Evolutionary conservation across 2,797 vertebrate species (phyloP), one percentile per base, ranked within the genome.

Genomic region (Notolepis coatsorum): DNA sequence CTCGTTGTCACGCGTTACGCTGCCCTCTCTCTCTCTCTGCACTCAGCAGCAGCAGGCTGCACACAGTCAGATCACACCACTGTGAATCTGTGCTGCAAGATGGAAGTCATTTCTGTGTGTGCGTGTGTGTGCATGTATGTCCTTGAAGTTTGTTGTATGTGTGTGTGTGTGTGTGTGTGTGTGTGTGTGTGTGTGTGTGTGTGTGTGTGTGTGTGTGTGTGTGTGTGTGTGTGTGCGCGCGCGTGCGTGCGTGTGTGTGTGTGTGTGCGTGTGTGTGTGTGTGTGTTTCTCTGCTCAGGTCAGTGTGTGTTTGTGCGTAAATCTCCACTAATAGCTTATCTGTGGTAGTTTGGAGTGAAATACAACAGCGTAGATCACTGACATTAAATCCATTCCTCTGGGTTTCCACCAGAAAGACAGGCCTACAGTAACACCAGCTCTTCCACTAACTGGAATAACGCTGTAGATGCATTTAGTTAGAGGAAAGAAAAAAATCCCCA

Each of bases 341-440:
- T 64, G 60, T 38, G 53, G n/a, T n/a, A 75, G 71, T 73, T 71
- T 66, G 61, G 65, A 65, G 52, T 84, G 71, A 91, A 88, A 87
- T 73, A 81, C 60, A 59, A 78, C 80, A 20, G 52, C 54, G 76
- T 77, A 85, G 81, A 85, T 71, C 31, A 50, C 66, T 81, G 81
- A 88, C 75, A 61, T 79, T 80, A 87, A 90, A 91, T 88, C 87
- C 30, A 87, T 88, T 89, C 84, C 74, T 23, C 38, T 25, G 38
- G 62, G 48, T 70, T 64, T 55, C 75, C 67, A n/a, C 71, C 46
- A 23, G 65, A 81, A 87, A 77, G 84, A 81, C 70, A 28, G 77
- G 84, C 70, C 71, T 54, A 75, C 33, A 25, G 75, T 68, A 65
- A 67, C 43, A 69, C 47, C 74, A 67, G 78, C 84, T 84, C 79